Conservation (phyloP, 2,888 invertebrate species). For the Hipparchia sbordonii region DNA sequence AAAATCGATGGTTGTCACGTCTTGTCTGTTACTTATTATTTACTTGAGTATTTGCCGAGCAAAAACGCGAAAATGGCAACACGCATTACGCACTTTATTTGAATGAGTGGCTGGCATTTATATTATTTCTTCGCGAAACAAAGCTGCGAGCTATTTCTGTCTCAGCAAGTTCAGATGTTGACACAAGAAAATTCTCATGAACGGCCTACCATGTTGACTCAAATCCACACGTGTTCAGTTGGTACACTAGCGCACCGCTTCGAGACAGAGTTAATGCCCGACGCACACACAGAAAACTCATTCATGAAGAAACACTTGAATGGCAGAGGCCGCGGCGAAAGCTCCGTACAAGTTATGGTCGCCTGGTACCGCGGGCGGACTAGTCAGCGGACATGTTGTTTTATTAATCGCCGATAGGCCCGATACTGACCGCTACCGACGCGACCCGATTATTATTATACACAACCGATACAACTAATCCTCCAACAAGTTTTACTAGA, state of each 20-base stretch:
- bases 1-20: no score
- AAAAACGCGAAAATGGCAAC: conserved; percentile 32
- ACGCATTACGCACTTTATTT: conserved; percentile 26
- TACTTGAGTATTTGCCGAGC: conserved; percentile 18
- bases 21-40: no score
- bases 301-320: conserved; percentile 64
- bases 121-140: conserved; percentile 64
- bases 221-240: conserved; percentile 72
- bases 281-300: conserved; percentile 66
- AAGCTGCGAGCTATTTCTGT: conserved; percentile 76
- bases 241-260: conserved; percentile 49
- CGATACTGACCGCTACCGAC: conserved; percentile 44
- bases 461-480: conserved; percentile 4
- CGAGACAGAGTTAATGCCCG: conserved; percentile 44
- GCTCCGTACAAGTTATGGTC: conserved; percentile 62
- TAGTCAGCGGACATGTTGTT: conserved; percentile 74
- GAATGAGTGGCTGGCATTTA: conserved; percentile 39
- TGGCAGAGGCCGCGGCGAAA: conserved; percentile 60
- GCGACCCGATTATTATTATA: conserved; percentile 12
- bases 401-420: conserved; percentile 51
- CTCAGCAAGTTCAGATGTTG: conserved; percentile 70
- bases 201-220: conserved; percentile 74
- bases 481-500: conserved; percentile 7
- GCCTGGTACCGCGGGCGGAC: conserved; percentile 70
- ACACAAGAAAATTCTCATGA: conserved; percentile 81